Evolutionary conservation across 1,140 invertebrate species (phyloP), one percentile per base, ranked within the genome.

Genomic region (Agraylea sexmaculata): DNA sequence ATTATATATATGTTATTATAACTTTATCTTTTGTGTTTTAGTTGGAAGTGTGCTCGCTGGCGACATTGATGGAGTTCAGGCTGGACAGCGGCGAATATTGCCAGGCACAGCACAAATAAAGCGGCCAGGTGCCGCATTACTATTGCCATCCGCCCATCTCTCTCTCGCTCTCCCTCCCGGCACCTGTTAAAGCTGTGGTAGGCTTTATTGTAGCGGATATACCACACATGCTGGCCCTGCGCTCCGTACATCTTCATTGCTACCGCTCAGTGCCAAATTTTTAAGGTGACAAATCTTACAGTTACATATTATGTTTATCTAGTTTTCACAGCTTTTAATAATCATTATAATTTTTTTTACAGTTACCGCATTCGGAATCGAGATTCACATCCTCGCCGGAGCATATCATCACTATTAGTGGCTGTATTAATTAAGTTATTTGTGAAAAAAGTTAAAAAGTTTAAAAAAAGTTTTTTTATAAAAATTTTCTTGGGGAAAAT

Each of bases 51-150:
- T 57, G 57, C 64, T 68, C 62, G 59, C 59, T 66, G 62, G 65
- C 78, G 73, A 84, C 83, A 83, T 89, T 86, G 84, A 92, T 90
- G 87, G 87, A 91, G 87, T 91, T 90, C 83, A 81, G 87, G 73
- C 79, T 87, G 78, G 85, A 87, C 75, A 87, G 83, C 70, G 83
- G 83, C 74, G 85, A 90, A 74, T 89, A 89, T 74, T 93, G 89
- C 80, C 86, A 90, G 76, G 87, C 85, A 69, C 85, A 89, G 82
- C 85, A 89, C 83, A 87, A 88, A 86, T 87, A 87, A 80, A 80
- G 62, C 50, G 47, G 54, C 52, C 55, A 57, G 52, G 50, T 47
- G 39, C 35, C 46, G 48, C 45, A 53, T 34, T 47, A 50, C 49
- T 55, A 53, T 53, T 52, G 50, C 51, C 52, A 42, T 46, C 36